phyloP scores from a whole-genome alignment of 1,140 invertebrate species.

The Lethocerus indicus region DNA sequence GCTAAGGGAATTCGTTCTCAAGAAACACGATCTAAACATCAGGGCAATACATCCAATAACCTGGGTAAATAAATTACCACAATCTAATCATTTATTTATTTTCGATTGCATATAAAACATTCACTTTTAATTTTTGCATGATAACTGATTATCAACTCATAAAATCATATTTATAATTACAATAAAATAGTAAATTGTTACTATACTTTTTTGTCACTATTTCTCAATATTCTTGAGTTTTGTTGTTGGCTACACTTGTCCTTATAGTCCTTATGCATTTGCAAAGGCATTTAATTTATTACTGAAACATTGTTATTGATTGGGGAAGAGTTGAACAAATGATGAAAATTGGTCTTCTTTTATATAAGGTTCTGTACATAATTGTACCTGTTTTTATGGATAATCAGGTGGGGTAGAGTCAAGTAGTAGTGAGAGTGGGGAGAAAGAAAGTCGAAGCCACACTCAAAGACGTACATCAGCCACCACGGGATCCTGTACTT shows the following conservation, averaged over 20 bases:
- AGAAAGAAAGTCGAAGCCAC: constrained; percentile 23
- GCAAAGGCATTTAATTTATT: too few species aligned
- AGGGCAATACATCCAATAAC: neutral
- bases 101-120: neutral
- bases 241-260: neutral
- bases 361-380: too few species aligned
- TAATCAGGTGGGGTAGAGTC: constrained; percentile 6
- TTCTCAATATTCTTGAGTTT: neutral
- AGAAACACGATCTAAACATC: constrained; percentile 5
- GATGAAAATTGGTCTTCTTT: too few species aligned
- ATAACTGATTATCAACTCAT: neutral
- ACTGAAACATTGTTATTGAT: too few species aligned
- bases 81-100: neutral
- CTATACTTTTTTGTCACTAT: neutral
- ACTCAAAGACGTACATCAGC: constrained; percentile 24
- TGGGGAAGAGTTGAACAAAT: too few species aligned
- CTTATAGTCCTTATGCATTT: too few species aligned
- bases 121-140: neutral
- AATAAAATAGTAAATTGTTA: neutral
- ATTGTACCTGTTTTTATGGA: too few species aligned
- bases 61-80: neutral
- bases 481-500: constrained; percentile 61
- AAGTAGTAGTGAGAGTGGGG: constrained; percentile 10
- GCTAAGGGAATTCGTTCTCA: constrained; percentile 14
- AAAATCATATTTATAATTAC: neutral